Base-by-base conservation (phyloP, 2,113 vertebrate species). In the Procavia capensis region DNA sequence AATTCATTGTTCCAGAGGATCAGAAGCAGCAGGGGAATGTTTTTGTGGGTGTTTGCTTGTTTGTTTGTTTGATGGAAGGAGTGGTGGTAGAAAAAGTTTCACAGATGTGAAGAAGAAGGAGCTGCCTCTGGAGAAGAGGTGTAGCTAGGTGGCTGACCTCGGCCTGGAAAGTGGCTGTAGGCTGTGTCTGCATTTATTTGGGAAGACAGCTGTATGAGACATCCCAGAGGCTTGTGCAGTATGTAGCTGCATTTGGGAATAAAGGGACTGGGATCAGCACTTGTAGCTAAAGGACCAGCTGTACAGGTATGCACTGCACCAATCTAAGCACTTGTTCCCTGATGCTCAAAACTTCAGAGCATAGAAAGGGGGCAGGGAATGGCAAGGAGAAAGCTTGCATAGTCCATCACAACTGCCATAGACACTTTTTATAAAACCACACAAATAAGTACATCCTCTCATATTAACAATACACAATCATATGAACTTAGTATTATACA, bases 141-240 rank as follows among this genome's bases (percentile, higher is more conserved):
- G 5, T 5, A 22, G 3, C 2, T 11, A 41, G 36, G 25, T 10
- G 16, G 17, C 34, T 19, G 19, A 9, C 54, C 2, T 16, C 19
- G 22, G 10, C 47, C 78, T 59, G 36, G 20, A 36, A 78, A 70
- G 34, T 1, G 0, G 75, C 20, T 29, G 10, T 0, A 16, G 24
- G 14, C 20, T n/a, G 1, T 2, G 2, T 47, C 31, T 50, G 34
- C n/a, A 11, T 4, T 39, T 47, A 34, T 3, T 5, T 9, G 36
- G 29, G 43, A 70, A 39, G 41, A 6, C 25, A 0, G 25, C 8
- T 20, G 0, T 7, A 7, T 29, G 16, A 45, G 9, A 16, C 6
- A 31, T 6, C 9, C 20, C 9, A 14, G 31, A n/a, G 29, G 13
- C 27, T 13, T 29, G 0, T 9, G 31, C n/a, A n/a, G n/a, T n/a